Conservation (phyloP, 2,888 invertebrate genomes). For the Operophtera brumata region DNA sequence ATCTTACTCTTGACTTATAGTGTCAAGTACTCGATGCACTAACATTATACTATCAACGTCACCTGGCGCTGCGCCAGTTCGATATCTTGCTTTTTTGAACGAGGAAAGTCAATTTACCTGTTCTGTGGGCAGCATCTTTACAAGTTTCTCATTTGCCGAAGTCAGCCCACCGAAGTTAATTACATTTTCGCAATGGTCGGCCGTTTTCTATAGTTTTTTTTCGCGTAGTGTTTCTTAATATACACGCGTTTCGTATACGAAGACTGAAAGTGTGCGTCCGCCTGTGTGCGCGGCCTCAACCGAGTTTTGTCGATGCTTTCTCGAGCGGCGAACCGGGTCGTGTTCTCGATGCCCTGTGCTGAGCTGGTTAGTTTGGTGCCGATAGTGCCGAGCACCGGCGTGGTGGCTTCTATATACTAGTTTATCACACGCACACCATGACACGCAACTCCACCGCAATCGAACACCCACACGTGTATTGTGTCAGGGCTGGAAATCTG, state of each 20-base stretch:
- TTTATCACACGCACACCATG: constrained; percentile 50
- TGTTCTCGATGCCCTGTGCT: constrained; percentile 73
- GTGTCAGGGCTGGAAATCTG: constrained; percentile 64
- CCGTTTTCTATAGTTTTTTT: constrained; percentile 46
- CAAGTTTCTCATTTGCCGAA: constrained; percentile 14
- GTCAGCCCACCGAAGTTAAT: constrained; percentile 19
- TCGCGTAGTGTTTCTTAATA: constrained; percentile 49
- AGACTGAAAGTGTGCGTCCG: constrained; percentile 72
- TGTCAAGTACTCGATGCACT: constrained; percentile 15
- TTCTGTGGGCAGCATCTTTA: constrained; percentile 4
- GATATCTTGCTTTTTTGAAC: constrained; percentile 21
- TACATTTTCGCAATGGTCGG: constrained; percentile 40
- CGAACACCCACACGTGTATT: constrained; percentile 51
- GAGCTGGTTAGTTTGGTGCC: constrained; percentile 45
- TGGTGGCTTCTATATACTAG: constrained; percentile 36
- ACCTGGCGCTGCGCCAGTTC: constrained; percentile 28
- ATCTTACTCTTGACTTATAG: constrained; percentile 11
- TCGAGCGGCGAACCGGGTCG: constrained; percentile 79
- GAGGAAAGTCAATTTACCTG: constrained; percentile 22
- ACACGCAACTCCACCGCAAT: constrained; percentile 38
- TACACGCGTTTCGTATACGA: constrained; percentile 56
- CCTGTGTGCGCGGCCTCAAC: constrained; percentile 76
- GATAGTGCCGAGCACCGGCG: constrained; percentile 34
- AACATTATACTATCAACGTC: constrained; percentile 18
- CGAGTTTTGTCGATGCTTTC: constrained; percentile 81